These are phyloP conservation scores for Chaetorhynchus papuensis DNA, from an alignment of 2,113 vertebrate species.

Conservation along the genomic window DNA sequence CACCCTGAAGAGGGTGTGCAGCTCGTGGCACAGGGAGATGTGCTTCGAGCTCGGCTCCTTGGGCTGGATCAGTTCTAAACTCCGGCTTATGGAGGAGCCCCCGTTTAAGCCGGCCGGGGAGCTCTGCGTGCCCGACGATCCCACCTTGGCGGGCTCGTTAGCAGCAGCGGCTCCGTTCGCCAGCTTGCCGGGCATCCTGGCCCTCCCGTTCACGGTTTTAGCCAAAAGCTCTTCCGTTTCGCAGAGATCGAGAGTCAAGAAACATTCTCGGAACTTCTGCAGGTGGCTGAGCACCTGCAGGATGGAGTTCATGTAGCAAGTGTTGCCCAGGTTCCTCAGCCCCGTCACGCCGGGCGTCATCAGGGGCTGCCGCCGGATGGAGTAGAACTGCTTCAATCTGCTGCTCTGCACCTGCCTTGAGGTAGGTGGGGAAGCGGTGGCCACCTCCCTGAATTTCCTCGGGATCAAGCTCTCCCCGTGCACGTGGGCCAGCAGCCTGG, in stretches of 20 bases:
- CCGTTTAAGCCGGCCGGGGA: slow-evolving; percentile 73
- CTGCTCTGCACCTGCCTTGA: slow-evolving; percentile 58
- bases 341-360: slow-evolving; percentile 93
- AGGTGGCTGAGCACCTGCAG: slow-evolving; percentile 98
- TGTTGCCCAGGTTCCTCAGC: slow-evolving; percentile 95
- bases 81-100: slow-evolving; percentile 70
- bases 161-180: slow-evolving; percentile 64
- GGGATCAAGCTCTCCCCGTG: slow-evolving; percentile 82
- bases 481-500: slow-evolving; percentile 85
- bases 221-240: slow-evolving; percentile 93
- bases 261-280: slow-evolving; percentile 98
- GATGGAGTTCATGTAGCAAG: slow-evolving; percentile 99
- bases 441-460: slow-evolving; percentile 79
- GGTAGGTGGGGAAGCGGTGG: slow-evolving; percentile 58
- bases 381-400: slow-evolving; percentile 71
- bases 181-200: slow-evolving; percentile 64
- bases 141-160: slow-evolving; percentile 64
- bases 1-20: slow-evolving; percentile 97
- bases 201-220: slow-evolving; percentile 80
- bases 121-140: slow-evolving; percentile 62
- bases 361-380: slow-evolving; percentile 76
- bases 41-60: slow-evolving; percentile 93
- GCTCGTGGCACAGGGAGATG: slow-evolving; percentile 96
- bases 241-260: slow-evolving; percentile 92
- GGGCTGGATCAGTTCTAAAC: slow-evolving; percentile 87